Base-by-base conservation (phyloP, 2,113 vertebrate genomes). In the Gobio gobio region DNA sequence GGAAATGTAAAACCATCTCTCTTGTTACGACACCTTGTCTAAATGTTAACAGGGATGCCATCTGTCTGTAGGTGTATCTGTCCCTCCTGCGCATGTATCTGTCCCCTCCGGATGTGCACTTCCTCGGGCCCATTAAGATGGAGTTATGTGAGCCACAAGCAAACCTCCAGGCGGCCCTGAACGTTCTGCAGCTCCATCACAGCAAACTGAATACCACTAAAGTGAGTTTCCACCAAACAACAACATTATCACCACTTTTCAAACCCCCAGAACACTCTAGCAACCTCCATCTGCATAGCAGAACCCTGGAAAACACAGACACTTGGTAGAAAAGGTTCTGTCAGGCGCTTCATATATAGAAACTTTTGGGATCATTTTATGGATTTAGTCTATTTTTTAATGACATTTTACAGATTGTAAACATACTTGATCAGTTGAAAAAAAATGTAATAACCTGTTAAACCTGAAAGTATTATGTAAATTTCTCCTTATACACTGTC, bases 31-130 rank as follows among this genome's bases (percentile, higher is more conserved):
- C 20, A 56, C n/a, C 10, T 36, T 20, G 36, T 81, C 4, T 85
- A 18, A 47, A 26, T 43, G 14, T 18, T 18, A 12, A 24, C 29
- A 12, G 29, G 0, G 61, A 9, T 61, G 2, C 13, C 3, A 22
- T 33, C 51, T 58, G 78, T 8, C 80, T 87, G 63, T 90, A 99
- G 98, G 98, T 99, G 5, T 99, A 99, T 88, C 91, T 99, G 91
- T 99, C 98, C 1, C 92, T 99, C 91, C 95, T 99, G 86, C 95
- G 97, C 54, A 99, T 99, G 97, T 99, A 99, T 91, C 96, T 99
- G 83, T 99, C 97, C 0, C 98, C 98, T 8, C 98, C 98, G 68
- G 98, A 97, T 2, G 95, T 96, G 76, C 97, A 98, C 90, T 99
- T 97, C 91, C 91, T 99, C 87, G 98, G 98, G 70, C 97, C 98